Percentiles rank a stretch among this genome's conserved stretches.
Evolutionary conservation across 2,113 vertebrate species (phyloP).

Genomic region (Anolis sagrei): DNA sequence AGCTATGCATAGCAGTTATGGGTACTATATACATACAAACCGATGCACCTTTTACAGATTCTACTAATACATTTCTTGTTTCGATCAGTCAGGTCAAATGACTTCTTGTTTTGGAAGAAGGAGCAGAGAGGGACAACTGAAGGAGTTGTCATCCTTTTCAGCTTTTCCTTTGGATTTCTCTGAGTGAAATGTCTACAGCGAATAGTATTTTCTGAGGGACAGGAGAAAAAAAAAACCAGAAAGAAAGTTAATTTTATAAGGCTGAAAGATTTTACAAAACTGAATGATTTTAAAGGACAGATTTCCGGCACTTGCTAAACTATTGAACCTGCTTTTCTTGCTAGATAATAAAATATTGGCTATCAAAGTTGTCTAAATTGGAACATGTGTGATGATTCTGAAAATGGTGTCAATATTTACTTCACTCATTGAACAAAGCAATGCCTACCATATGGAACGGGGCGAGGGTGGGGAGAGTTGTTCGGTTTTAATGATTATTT

Average conservation of each 20-base stretch:
- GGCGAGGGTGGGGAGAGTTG: constrained; percentile 40
- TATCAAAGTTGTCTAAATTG: constrained; percentile 18
- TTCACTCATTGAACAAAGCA: constrained; percentile 59
- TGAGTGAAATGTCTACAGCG: not conserved
- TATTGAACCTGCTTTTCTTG: not conserved
- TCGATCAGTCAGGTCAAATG: not conserved
- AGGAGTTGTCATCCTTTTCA: not conserved
- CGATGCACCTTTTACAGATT: too few relatives aligned
- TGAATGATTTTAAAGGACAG: not conserved
- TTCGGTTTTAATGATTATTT: constrained; percentile 67
- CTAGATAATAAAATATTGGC: constrained; percentile 5
- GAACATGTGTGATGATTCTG: constrained; percentile 21
- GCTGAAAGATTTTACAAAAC: not conserved
- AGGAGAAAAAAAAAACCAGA: not conserved
- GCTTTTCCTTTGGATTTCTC: not conserved
- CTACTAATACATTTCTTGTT: too few relatives aligned
- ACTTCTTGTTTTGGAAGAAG: not conserved
- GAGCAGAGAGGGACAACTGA: not conserved
- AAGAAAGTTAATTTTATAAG: not conserved
- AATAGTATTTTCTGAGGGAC: not conserved
- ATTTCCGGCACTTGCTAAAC: not conserved
- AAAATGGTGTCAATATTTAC: constrained; percentile 31
- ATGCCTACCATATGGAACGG: constrained; percentile 67
- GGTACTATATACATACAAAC: too few relatives aligned
- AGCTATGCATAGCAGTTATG: too few relatives aligned